phyloP scores from a whole-genome alignment of 1,140 invertebrate species.

The Latrodectus geometricus region DNA sequence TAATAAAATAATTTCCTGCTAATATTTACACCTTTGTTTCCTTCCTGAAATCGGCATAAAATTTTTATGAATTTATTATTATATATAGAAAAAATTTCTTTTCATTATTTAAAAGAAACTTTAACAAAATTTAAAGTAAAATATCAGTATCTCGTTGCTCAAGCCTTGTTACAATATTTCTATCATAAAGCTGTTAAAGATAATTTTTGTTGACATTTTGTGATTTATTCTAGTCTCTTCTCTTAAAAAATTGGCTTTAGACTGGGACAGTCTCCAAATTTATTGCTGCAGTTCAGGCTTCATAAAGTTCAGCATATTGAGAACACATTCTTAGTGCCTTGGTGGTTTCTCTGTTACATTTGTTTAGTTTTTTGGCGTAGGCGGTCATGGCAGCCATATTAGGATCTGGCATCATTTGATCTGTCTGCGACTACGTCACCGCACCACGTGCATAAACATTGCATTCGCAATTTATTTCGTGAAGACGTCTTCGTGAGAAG shows the following conservation, averaged over 20 bases:
- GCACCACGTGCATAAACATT: slow-evolving; percentile 55
- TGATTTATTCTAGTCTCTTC: neutral
- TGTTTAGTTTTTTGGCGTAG: slow-evolving; percentile 32
- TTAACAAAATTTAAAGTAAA: no score
- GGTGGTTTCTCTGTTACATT: slow-evolving; percentile 2
- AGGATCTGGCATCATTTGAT: slow-evolving; percentile 57
- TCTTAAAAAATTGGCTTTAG: neutral
- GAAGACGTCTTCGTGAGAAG: neutral
- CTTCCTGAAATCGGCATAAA: no score
- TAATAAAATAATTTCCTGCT: no score
- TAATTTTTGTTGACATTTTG: no score
- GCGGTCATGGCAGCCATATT: slow-evolving; percentile 46
- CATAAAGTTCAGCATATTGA: neutral
- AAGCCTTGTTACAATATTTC: no score
- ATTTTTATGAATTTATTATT: no score
- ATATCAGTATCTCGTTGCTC: no score
- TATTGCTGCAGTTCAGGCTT: neutral
- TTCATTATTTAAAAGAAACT: no score
- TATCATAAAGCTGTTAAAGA: no score
- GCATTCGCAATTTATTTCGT: neutral
- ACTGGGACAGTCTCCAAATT: neutral
- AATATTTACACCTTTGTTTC: no score
- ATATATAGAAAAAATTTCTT: no score
- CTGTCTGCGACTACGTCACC: slow-evolving; percentile 51
- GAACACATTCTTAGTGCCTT: slow-evolving; percentile 1